phyloP scores from a whole-genome alignment of 2,888 invertebrate species.

The Cerceris rybyensis region DNA sequence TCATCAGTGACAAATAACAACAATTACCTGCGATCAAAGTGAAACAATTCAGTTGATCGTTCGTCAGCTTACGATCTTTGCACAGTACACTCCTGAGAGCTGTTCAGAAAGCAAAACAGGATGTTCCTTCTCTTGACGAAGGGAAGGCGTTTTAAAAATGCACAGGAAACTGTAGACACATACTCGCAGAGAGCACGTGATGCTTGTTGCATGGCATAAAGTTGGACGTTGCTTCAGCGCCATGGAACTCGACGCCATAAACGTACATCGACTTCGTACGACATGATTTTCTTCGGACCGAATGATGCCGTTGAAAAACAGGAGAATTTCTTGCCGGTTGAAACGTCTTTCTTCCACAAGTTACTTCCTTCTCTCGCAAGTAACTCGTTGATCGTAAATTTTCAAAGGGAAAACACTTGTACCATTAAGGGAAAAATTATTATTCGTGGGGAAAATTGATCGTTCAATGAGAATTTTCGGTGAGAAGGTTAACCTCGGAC shows the following conservation, averaged over 20 bases:
- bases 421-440: neutral
- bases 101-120: too few species aligned
- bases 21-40: too few species aligned
- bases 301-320: constrained; percentile 1
- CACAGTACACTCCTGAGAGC: too few species aligned
- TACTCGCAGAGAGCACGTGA: neutral
- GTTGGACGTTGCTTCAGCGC: neutral
- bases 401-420: neutral
- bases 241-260: neutral
- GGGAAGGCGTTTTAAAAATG: too few species aligned
- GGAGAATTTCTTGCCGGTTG: neutral
- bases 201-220: constrained; percentile 3
- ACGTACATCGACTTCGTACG: neutral
- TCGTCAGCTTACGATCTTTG: too few species aligned
- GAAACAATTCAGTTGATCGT: too few species aligned
- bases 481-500: neutral
- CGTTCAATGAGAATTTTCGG: neutral
- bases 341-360: neutral
- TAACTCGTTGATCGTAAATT: constrained; percentile 5
- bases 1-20: too few species aligned
- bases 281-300: neutral
- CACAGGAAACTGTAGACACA: too few species aligned
- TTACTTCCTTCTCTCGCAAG: neutral
- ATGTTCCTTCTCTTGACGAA: too few species aligned
- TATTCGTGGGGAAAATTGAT: neutral